Percentiles rank a stretch among this genome's conserved stretches.
Evolutionary conservation across 30 jellyfish, hydroid and myxozoan species (phyloP).

Genomic region (Hydractinia echinata): DNA sequence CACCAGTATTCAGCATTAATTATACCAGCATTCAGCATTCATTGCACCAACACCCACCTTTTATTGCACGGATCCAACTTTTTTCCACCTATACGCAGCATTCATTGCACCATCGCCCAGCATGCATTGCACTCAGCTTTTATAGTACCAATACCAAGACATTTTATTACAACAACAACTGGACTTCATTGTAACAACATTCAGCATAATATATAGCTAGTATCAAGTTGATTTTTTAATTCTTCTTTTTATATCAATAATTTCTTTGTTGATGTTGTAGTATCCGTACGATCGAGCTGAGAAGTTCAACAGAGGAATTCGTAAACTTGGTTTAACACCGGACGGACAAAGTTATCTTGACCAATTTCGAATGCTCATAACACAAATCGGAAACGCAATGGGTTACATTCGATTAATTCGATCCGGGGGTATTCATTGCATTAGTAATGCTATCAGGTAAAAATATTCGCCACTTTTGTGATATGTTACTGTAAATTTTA

Average conservation of each 20-base stretch:
- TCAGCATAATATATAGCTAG: neutral
- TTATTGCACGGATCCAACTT: too few species aligned
- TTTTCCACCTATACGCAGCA: too few species aligned
- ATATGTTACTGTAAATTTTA: too few species aligned
- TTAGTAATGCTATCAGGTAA: slow-evolving; percentile 89
- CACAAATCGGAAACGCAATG: slow-evolving; percentile 97
- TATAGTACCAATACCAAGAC: neutral
- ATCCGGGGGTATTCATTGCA: slow-evolving; percentile 90
- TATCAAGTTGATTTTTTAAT: neutral
- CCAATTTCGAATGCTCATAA: slow-evolving; percentile 79
- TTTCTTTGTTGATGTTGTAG: slow-evolving; percentile 47
- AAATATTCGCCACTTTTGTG: neutral
- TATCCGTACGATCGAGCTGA: slow-evolving; percentile 98
- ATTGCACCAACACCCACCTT: too few species aligned
- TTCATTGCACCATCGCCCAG: too few species aligned
- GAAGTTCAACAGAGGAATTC: slow-evolving; percentile 87
- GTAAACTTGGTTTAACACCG: slow-evolving; percentile 81
- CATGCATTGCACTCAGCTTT: neutral
- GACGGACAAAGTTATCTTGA: slow-evolving; percentile 90
- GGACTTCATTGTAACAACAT: neutral
- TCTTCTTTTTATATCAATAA: neutral
- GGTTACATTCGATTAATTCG: slow-evolving; percentile 93
- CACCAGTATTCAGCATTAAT: too few species aligned
- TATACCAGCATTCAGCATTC: too few species aligned
- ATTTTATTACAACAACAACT: neutral